Base-by-base conservation (phyloP, 1,140 invertebrate species). In the Drosophila pseudoananassae region DNA sequence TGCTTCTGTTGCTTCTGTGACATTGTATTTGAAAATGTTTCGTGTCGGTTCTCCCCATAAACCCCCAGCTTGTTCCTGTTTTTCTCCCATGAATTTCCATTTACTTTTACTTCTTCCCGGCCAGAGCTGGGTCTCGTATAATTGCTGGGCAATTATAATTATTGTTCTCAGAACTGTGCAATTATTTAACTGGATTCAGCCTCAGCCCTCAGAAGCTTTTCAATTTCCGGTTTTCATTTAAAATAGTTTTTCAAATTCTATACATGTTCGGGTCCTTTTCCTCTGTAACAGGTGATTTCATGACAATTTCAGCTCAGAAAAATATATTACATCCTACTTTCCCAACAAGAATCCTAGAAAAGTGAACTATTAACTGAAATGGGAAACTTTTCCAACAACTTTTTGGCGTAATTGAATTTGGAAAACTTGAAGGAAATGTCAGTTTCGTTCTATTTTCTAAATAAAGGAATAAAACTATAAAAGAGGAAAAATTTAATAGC, bases 21-120 rank as follows among this genome's bases (percentile, higher is more conserved):
- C 76, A 79, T 80, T 71, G 69, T 69, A 68, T 81, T 74, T 63
- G 46, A 74, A 57, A 87, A 63, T 78, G 65, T 70, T 78, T 66
- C 36, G 46, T 51, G 57, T 38, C 17, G 50, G 31, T 15, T 27
- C 40, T 31, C 15, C 14, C 4, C 12, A 29, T 17, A 29, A 15
- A 8, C 27, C 10, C 31, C n/a, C 3, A 27, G 53, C 7, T 33
- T 50, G 25, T 23, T 50, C 6, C 31, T 33, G 31, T 33, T 33
- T 33, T 36, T 36, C 33, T 36, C 10, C 33, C 4, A 36, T 12
- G 4, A 36, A 36, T 36, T 36, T 36, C 33, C 33, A 36, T 36
- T 36, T 36, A 36, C 33, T 36, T 36, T 36, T 36, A 9, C 25
- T 33, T 33, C 31, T 7, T 31, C 12, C 33, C 3, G 10, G 10